Base-by-base conservation (phyloP, 2,888 invertebrate genomes). In the Calephelis perditalis region DNA sequence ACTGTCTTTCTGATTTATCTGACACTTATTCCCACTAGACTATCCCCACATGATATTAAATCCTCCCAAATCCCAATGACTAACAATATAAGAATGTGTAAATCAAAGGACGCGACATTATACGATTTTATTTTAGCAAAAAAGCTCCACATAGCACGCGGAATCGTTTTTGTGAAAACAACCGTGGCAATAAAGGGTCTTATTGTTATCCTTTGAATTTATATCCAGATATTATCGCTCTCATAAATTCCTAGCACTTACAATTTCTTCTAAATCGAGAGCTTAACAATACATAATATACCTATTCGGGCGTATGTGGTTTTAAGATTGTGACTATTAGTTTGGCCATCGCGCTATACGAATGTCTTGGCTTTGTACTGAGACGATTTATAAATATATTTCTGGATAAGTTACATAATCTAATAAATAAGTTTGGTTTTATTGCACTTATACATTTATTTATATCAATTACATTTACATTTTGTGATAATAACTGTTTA, bases 161-260 rank as follows among this genome's bases (percentile, higher is more conserved):
- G 80, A 83, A 87, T 84, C 83, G 86, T 81, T 86, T 88, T 83
- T 86, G 82, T 79, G 85, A 87, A 87, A 88, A 88, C 86, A 87
- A 85, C 84, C 80, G 73, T 73, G 74, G 87, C 84, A 82, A 89
- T 88, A 88, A 88, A 88, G 79, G 86, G 82, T 83, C 84, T 87
- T 87, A 88, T 85, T 86, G 86, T 87, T 87, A 87, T 87, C 87
- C 88, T 86, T 84, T 86, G 86, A 86, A 88, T 88, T 89, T 88
- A 89, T 87, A 85, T 84, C 84, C 85, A 81, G 86, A 86, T 88
- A 86, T 86, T 86, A 87, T 87, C 85, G 84, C 80, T 71, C 77
- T 76, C 83, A 86, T 86, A 86, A 86, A 87, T 86, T 85, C 81
- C 79, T 77, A 78, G 80, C 77, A 79, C 81, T 82, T 82, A 80